Conservation (phyloP, 64 coral and sea anemone species). For the Montipora sp. region DNA sequence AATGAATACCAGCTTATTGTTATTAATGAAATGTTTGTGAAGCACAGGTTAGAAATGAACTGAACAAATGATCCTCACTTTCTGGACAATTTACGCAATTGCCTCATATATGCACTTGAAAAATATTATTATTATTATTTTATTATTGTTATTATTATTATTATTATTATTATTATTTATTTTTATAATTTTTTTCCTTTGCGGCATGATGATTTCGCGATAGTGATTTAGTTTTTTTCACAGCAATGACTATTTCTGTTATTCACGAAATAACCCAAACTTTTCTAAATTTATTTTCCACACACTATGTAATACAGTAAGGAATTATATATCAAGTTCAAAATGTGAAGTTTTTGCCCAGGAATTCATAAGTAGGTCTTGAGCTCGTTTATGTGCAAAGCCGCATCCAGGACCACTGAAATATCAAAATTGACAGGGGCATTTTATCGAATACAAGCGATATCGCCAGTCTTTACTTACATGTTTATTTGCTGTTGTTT, state of each 20-base stretch:
- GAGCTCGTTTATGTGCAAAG: no score
- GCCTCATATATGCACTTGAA: background rate
- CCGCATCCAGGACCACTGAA: no score
- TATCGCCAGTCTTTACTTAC: no score
- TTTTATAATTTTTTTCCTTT: background rate
- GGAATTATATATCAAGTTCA: no score
- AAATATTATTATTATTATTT: background rate
- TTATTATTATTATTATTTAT: background rate
- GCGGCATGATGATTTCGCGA: background rate
- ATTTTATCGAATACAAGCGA: no score
- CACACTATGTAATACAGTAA: background rate
- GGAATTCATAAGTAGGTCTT: no score
- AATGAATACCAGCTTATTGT: background rate
- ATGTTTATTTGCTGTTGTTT: no score
- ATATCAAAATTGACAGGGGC: no score
- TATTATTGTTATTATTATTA: no score
- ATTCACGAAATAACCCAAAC: background rate
- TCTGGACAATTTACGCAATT: background rate
- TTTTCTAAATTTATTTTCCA: background rate
- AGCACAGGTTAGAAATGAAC: background rate
- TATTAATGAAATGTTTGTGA: background rate
- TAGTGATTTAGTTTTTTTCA: background rate
- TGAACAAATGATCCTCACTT: background rate
- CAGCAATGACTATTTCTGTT: background rate
- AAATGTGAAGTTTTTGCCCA: no score